Base-by-base conservation (phyloP, 1,140 invertebrate genomes). In the Euwallacea fornicatus region DNA sequence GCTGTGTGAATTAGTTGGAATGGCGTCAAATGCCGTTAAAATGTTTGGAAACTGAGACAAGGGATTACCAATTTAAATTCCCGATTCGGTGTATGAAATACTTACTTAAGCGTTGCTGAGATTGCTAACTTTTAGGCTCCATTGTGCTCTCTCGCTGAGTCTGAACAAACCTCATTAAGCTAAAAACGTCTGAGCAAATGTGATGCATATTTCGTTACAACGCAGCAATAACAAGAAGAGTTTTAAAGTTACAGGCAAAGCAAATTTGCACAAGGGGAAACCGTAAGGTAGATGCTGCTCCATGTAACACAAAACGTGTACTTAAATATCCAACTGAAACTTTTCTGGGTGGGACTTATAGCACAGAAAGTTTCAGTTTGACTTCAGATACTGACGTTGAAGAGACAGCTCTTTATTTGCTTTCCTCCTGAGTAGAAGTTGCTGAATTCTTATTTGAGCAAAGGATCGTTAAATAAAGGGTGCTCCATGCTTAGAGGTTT, bases 1-100 rank as follows among this genome's bases (percentile, higher is more conserved):
- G 65, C 65, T 66, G 65, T 58, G 47, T 54, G 65, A 66, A 66
- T 66, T 66, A 66, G 65, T 66, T 58, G 50, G 65, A 66, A 56
- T 58, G 53, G 53, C 65, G 65, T 58, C 65, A 65, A 65, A 47
- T 65, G 62, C 41, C 44, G 62, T 65, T 65, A 65, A 65, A 65
- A 47, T 65, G 47, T 66, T 58, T 44, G 33, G 41, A 56, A 56
- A 66, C 42, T 56, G 41, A 56, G 55, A 66, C 11, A 16, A 13
- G 50, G n/a, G 65, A 66, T 66, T 66, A 15, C 62, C 62, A 65
- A 65, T 65, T 65, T 65, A 65, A 65, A 65, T 65, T 65, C 11
- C 21, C 11, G 53, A 46, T 15, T 54, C 13, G 62, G 44, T 21
- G n/a, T 58, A 15, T 58, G 55, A 58, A 58, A 15, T 21, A 16